Conservation (phyloP, 2,797 vertebrate species). For the Tokudaia tokunoshimensis region DNA sequence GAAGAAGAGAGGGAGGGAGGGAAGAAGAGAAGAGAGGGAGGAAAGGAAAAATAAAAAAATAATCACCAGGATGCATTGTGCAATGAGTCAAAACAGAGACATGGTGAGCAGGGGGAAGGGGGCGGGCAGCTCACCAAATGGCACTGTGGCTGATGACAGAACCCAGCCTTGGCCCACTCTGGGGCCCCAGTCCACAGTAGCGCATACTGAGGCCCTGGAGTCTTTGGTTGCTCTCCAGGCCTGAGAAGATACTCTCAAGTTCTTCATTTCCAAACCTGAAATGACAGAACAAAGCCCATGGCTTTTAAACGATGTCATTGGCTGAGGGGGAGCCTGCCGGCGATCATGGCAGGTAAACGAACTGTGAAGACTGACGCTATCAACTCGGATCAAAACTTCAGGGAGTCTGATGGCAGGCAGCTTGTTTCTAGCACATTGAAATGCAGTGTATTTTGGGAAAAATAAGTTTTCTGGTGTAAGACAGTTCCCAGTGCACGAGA, state of each 20-base stretch:
- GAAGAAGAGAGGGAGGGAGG: neutral
- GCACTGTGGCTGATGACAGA: conserved; percentile 74
- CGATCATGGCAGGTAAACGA: neutral
- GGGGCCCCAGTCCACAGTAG: conserved; percentile 85
- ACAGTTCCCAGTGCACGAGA: neutral
- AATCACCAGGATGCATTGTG: neutral
- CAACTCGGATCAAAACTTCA: neutral
- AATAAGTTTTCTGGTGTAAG: neutral
- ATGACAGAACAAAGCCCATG: neutral
- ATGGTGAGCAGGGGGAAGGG: neutral
- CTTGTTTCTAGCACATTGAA: neutral
- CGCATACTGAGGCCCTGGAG: conserved; percentile 84
- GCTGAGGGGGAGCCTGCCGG: neutral
- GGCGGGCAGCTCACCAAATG: conserved; percentile 77
- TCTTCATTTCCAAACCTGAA: conserved; percentile 84
- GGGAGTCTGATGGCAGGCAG: neutral
- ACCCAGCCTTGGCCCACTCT: conserved; percentile 78
- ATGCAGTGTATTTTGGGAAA: neutral
- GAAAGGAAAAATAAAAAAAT: neutral
- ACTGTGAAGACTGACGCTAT: no score
- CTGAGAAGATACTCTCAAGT: conserved; percentile 77
- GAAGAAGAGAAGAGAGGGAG: neutral
- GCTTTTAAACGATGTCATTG: neutral
- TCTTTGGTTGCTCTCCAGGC: conserved; percentile 81
- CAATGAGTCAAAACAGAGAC: neutral